These are phyloP conservation scores for Phalacrocorax pelagicus DNA, from an alignment of 2,113 vertebrate genomes.

Conservation along the genomic window DNA sequence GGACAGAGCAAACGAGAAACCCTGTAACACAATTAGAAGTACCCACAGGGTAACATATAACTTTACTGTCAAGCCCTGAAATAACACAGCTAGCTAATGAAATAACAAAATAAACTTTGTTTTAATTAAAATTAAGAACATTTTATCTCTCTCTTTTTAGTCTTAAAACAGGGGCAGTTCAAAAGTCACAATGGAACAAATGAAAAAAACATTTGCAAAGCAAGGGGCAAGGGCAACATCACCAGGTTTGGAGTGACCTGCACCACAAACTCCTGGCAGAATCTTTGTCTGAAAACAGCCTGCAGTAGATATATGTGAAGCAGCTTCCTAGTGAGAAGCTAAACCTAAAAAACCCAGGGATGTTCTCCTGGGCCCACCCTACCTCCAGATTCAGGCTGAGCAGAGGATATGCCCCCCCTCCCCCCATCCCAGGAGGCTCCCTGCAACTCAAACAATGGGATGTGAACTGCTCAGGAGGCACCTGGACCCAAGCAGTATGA, in stretches of 20 bases:
- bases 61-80: constrained; percentile 69
- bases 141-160: constrained; percentile 66
- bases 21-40: constrained; percentile 55
- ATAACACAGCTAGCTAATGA: constrained; percentile 64
- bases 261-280: background rate
- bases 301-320: background rate
- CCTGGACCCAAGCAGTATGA: accelerated
- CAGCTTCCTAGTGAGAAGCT: background rate
- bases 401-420: background rate
- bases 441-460: no score
- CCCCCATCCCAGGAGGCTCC: background rate
- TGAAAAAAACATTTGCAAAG: background rate
- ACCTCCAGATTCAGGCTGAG: background rate
- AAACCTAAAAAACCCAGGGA: background rate
- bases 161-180: constrained; percentile 53
- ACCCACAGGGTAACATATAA: constrained; percentile 69
- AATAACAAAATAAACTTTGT: constrained; percentile 65
- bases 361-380: background rate
- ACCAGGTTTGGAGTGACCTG: background rate
- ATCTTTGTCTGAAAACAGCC: background rate
- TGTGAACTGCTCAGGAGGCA: background rate
- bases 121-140: constrained; percentile 72
- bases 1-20: constrained; percentile 45
- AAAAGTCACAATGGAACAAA: constrained; percentile 27
- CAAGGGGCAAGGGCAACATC: background rate